Evolutionary conservation across 2,888 invertebrate genomes (phyloP).

Genomic region (Thymelicus sylvestris): DNA sequence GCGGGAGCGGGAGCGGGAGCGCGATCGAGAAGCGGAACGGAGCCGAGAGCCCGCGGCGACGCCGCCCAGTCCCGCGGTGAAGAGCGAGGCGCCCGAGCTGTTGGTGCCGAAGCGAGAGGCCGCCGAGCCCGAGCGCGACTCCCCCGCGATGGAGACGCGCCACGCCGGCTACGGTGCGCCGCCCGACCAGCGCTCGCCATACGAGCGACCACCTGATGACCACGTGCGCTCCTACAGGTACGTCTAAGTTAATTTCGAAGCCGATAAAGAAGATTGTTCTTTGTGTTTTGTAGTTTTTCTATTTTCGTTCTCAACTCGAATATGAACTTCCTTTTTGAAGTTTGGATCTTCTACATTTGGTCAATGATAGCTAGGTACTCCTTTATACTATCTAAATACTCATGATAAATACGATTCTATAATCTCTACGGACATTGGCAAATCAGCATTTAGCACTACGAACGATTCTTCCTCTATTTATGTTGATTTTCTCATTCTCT

Average conservation of each 20-base stretch:
- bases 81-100: constrained; percentile 81
- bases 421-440: no score
- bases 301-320: no score
- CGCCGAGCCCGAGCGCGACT: constrained; percentile 88
- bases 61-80: constrained; percentile 76
- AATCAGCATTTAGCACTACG: no score
- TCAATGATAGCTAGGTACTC: no score
- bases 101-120: constrained; percentile 89
- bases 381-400: no score
- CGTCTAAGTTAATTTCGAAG: background rate
- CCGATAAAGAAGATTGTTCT: no score
- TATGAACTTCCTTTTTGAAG: no score
- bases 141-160: constrained; percentile 88
- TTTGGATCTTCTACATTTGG: no score
- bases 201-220: constrained; percentile 87
- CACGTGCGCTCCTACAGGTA: constrained; percentile 85
- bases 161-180: constrained; percentile 87
- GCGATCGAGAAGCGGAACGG: constrained; percentile 51
- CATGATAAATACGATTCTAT: no score
- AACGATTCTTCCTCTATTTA: no score
- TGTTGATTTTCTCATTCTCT: no score
- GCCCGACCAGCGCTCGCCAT: constrained; percentile 87
- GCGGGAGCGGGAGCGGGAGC: constrained; percentile 51
- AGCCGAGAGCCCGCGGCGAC: constrained; percentile 56
- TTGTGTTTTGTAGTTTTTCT: no score